Percentiles rank a stretch among this genome's conserved stretches.
Conservation (phyloP, 2,888 invertebrate genomes). For the Willowsia nigromaculata region DNA sequence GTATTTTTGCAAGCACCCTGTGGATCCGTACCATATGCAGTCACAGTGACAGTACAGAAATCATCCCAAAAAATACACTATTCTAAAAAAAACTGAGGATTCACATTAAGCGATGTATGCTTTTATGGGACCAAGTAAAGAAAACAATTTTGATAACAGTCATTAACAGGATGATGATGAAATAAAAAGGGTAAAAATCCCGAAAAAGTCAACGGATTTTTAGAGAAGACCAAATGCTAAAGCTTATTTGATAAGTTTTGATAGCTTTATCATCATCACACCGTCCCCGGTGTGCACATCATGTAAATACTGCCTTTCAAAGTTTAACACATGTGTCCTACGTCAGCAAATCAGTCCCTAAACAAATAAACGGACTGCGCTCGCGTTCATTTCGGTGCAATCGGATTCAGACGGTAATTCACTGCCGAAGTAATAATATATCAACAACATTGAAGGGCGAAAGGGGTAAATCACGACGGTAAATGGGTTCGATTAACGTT, state of each 20-base stretch:
- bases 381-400: constrained; percentile 28
- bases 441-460: neutral
- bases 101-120: neutral
- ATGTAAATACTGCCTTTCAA: neutral
- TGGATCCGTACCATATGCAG: constrained; percentile 47
- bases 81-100: too few relatives aligned
- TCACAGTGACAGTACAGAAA: constrained; percentile 1
- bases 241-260: constrained; percentile 56
- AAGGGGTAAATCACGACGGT: constrained; percentile 59
- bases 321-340: neutral
- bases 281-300: constrained; percentile 46
- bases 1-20: constrained; percentile 39
- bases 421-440: constrained; percentile 22
- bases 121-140: neutral
- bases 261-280: constrained; percentile 60
- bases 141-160: constrained; percentile 47
- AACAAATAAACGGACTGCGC: constrained; percentile 52
- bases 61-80: too few relatives aligned
- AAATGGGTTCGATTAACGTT: constrained; percentile 57
- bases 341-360: neutral
- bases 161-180: constrained; percentile 53
- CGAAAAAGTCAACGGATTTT: constrained; percentile 66
- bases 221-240: neutral
- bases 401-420: constrained; percentile 39
- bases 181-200: constrained; percentile 36